These are phyloP conservation scores for Gymnorhina tibicen DNA, from an alignment of 2,113 vertebrate species.

Conservation along the genomic window DNA sequence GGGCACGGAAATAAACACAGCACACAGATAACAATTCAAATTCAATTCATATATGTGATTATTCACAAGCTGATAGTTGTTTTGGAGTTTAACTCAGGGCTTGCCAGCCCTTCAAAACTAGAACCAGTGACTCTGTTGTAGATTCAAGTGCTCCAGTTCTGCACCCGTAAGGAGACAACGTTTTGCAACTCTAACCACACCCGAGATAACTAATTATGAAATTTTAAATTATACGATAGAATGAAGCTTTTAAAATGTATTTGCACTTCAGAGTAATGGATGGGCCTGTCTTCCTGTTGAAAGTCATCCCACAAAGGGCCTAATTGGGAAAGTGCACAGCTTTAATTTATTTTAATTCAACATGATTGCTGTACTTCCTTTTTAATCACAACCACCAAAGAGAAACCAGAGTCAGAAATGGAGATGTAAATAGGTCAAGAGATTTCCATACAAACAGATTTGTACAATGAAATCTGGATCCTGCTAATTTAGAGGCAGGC, in stretches of 20 bases:
- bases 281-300: conserved; percentile 27
- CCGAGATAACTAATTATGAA: conserved; percentile 34
- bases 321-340: conserved; percentile 39
- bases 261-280: conserved; percentile 31
- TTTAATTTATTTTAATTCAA: conserved; percentile 56
- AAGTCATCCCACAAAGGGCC: conserved; percentile 20
- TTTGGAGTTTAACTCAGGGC: neutral
- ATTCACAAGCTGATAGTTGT: neutral
- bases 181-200: conserved; percentile 47
- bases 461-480: neutral
- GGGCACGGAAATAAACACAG: neutral
- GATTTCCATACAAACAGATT: neutral
- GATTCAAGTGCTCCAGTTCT: neutral
- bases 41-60: neutral
- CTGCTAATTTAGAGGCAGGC: neutral
- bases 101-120: neutral
- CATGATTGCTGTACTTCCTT: conserved; percentile 12
- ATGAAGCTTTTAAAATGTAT: conserved; percentile 14
- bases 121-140: neutral
- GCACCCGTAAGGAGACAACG: neutral
- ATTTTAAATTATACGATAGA: conserved; percentile 33
- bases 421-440: conserved; percentile 34
- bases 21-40: neutral
- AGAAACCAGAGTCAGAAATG: conserved; percentile 35
- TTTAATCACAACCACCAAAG: conserved; percentile 31